Conservation (phyloP, 2,888 invertebrate species). For the Dastarcus helophoroides region DNA sequence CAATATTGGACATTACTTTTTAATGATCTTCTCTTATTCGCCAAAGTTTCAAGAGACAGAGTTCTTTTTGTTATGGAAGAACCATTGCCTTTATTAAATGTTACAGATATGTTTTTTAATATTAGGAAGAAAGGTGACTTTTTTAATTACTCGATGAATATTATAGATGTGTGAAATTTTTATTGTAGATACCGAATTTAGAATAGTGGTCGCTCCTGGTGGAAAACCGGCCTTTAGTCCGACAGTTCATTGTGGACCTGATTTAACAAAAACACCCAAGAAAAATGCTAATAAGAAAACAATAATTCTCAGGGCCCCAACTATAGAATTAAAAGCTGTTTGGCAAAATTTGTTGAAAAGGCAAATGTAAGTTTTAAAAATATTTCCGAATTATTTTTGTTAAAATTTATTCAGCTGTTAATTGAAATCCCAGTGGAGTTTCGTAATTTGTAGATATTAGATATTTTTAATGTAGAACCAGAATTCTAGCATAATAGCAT, state of each 20-base stretch:
- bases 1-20: conserved; percentile 80
- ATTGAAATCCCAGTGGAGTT: too few species aligned
- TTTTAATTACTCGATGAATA: neutral
- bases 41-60: conserved; percentile 74
- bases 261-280: conserved; percentile 48
- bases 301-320: conserved; percentile 67
- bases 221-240: conserved; percentile 56
- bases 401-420: too few species aligned
- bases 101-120: conserved; percentile 76
- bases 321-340: conserved; percentile 74
- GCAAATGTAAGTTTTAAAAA: conserved; percentile 63
- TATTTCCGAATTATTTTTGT: conserved; percentile 4
- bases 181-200: conserved; percentile 67
- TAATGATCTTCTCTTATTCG: conserved; percentile 73
- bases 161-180: conserved; percentile 4
- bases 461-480: too few species aligned
- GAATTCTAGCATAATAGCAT: too few species aligned
- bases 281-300: conserved; percentile 56
- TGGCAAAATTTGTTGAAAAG: conserved; percentile 82
- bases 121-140: conserved; percentile 67
- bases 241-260: conserved; percentile 61
- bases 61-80: conserved; percentile 83
- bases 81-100: conserved; percentile 63
- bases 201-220: conserved; percentile 60
- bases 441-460: too few species aligned